Evolutionary conservation across 2,888 invertebrate genomes (phyloP), one percentile per base, ranked within the genome.

Genomic region (Ochropleura plecta): DNA sequence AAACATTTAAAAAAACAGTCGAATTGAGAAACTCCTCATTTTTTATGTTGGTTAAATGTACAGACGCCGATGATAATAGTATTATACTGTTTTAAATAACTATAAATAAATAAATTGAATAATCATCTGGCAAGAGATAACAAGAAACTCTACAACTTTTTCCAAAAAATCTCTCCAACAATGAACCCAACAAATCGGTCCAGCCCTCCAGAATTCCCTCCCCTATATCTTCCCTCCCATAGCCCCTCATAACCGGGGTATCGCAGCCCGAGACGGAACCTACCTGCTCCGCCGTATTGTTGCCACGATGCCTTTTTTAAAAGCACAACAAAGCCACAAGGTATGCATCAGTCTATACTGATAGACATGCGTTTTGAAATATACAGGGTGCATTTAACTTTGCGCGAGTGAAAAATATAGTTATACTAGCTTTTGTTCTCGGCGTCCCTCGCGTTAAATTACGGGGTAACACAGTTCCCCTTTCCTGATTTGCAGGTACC

Each of bases 321-420:
- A 95, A 94, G 95, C 92, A 92, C 95, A 95, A 96, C 95, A 96
- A 95, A 94, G 95, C 95, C 95, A 89, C 95, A 95, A 94, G 93
- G 94, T 94, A 92, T 93, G 92, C 91, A 87, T 90, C 91, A 89
- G 91, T 88, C 89, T 91, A 83, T 90, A 83, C 88, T 91, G 91
- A 94, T 94, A 94, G 93, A 93, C 92, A 90, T 85, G 86, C 81
- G 82, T 88, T 88, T 85, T 78, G 78, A 83, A 80, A 73, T 79
- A 62, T 92, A 95, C 92, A 93, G 93, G 89, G 0, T 92, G 94
- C 68, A 6, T 9, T 40, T 40, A 40, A 8, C 8, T 59, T 30
- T 57, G 30, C 30, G 30, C 30, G 30, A 30, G 30, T 30, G 30
- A 30, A 30, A 30, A 30, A 30, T 30, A 30, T 30, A 30, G 30